Base-by-base conservation (phyloP, 2,113 vertebrate genomes). In the Scartelaos histophorus region DNA sequence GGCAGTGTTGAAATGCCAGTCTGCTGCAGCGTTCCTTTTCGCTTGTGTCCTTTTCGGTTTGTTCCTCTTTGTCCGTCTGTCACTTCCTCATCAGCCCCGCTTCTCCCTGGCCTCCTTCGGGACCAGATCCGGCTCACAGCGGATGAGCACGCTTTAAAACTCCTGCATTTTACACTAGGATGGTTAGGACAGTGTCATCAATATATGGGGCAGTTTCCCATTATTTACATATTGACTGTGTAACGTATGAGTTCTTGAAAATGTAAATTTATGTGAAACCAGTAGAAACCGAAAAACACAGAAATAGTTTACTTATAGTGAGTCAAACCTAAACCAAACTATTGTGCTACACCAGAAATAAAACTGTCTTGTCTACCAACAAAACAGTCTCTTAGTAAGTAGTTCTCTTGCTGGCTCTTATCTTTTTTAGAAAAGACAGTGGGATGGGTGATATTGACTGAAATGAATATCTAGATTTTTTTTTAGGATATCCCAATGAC, bases 21-120 rank as follows among this genome's bases (percentile, higher is more conserved):
- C 16, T 56, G 49, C 70, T 76, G 74, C 64, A 22, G 51, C 60
- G 25, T 81, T 84, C 78, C 7, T 54, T 54, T 67, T 51, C 71
- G 66, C 78, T 58, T 66, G 75, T 73, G 77, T 79, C 82, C 82
- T 80, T 78, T 68, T 76, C 80, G 71, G 57, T 74, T 82, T 76
- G 58, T 75, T 79, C 67, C 56, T 38, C 66, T 81, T 70, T 76
- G 66, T 81, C 67, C 58, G 49, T 73, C 79, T 72, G 75, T 70
- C 78, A 76, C 70, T 57, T 51, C 45, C 61, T 60, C n/a, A 70
- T 69, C 68, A 72, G 60, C 74, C 71, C 70, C 34, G 3, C 46
- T 65, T 83, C 61, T 73, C 68, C 69, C 51, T 35, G 21, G 58
- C 5, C 34, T 75, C 79, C 66, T 17, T 62, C 19, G 69, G 67